A percentile compares a stretch with the other conserved stretches of the same genome.
phyloP scores from a whole-genome alignment of 2,888 invertebrate species.

The Microplitis manilae region DNA sequence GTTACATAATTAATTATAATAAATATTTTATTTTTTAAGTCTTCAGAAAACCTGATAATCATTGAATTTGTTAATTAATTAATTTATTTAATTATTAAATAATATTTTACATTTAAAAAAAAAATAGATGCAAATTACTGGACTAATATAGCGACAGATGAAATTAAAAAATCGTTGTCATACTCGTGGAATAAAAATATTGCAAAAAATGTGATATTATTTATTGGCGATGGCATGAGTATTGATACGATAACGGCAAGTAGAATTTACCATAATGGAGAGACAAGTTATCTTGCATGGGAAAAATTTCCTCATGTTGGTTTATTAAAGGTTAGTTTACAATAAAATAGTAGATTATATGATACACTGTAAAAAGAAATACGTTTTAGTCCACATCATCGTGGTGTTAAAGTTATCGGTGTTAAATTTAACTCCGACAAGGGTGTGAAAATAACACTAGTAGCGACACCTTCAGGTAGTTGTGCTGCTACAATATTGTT shows the following conservation, averaged over 20 bases:
- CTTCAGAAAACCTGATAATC: neutral
- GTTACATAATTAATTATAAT: neutral
- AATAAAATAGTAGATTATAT: no score
- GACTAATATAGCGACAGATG: constrained; percentile 68
- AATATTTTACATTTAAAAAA: no score
- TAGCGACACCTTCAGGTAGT: no score
- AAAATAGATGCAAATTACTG: constrained; percentile 68
- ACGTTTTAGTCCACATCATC: no score
- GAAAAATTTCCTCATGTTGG: constrained; percentile 89
- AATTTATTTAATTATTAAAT: no score
- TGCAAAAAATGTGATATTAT: constrained; percentile 89
- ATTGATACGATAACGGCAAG: constrained; percentile 87
- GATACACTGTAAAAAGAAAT: no score
- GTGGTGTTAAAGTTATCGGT: no score
- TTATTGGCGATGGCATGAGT: constrained; percentile 94
- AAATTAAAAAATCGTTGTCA: constrained; percentile 75
- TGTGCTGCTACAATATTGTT: no score
- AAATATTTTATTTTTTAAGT: neutral
- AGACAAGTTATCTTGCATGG: constrained; percentile 81
- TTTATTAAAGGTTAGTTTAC: constrained; percentile 81
- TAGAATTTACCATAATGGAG: constrained; percentile 84
- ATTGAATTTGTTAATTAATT: neutral
- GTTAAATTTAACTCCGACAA: no score
- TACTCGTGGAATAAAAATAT: constrained; percentile 75
- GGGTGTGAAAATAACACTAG: no score